Evolutionary conservation across 2,797 vertebrate species (phyloP), one percentile per base, ranked within the genome.

Genomic region (Crypturellus tataupa): DNA sequence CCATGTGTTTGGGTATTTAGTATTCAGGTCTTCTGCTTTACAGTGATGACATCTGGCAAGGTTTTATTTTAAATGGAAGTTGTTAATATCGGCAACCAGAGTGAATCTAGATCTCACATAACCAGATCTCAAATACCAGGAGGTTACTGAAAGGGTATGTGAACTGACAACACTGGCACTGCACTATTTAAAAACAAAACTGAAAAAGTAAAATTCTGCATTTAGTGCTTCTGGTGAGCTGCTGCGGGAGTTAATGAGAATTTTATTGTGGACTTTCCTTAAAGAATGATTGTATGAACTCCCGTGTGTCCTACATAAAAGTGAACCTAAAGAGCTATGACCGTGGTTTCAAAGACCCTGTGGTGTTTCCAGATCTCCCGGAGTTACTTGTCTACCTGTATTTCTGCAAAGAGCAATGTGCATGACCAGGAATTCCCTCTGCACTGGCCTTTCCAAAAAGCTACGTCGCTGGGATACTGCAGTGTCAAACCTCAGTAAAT

Each of bases 261-360:
- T 73, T 86, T 81, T 2, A 0, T 33, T 49, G 42, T 27, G 80
- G 62, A 65, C 17, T 59, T 77, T 53, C 68, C 33, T 44, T 35
- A 67, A 87, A n/a, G 20, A 75, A 75, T 15, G 24, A 49, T 59
- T 19, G 46, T 95, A 89, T 76, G 53, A 88, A 89, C 71, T 91
- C 72, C 62, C 93, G n/a, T 87, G 91, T 55, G 56, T 89, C 95
- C 93, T 68, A 76, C 94, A 96, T 96, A 95, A 89, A 83, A 97
- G 96, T 95, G 96, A 96, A 97, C 85, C 95, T 95, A 80, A 98
- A 97, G 89, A 97, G 96, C 95, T 94, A 88, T 64, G 44, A 39
- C 73, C 62, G 62, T 80, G 71, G 92, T 95, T 97, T 96, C 77
- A 85, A 95, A 96, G 75, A 89, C 92, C 75, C 88, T 81, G 62